These are phyloP conservation scores for Leucoma salicis DNA, from an alignment of 2,888 invertebrate genomes.

Conservation along the genomic window DNA sequence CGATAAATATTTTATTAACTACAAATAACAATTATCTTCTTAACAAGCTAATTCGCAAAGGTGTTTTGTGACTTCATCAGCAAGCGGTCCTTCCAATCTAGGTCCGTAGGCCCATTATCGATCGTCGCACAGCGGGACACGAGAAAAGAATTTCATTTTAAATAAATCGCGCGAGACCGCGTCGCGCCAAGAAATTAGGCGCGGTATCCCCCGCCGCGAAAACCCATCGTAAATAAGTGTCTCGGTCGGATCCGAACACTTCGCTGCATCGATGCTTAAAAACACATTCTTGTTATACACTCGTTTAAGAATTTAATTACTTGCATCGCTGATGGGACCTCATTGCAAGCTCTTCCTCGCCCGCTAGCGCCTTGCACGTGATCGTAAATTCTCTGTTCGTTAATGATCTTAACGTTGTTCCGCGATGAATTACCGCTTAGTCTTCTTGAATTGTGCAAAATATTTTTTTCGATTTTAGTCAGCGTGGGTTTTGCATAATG, in stretches of 20 bases:
- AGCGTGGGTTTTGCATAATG: slow-evolving; percentile 68
- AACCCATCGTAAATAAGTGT: slow-evolving; percentile 79
- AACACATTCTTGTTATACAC: slow-evolving; percentile 76
- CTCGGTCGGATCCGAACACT: slow-evolving; percentile 53
- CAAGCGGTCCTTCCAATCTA: slow-evolving; percentile 62
- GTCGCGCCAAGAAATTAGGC: slow-evolving; percentile 78
- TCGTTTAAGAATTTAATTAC: slow-evolving; percentile 80
- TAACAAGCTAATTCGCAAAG: slow-evolving; percentile 49
- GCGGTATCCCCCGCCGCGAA: slow-evolving; percentile 76
- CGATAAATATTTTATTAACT: neutral
- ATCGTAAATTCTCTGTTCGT: slow-evolving; percentile 76
- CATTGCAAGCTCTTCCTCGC: slow-evolving; percentile 28
- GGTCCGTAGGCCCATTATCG: slow-evolving; percentile 67
- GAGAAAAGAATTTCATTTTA: slow-evolving; percentile 75
- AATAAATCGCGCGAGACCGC: slow-evolving; percentile 79
- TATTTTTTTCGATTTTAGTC: slow-evolving; percentile 62
- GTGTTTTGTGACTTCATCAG: slow-evolving; percentile 72
- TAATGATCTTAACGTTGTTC: slow-evolving; percentile 70
- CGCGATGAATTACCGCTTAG: slow-evolving; percentile 72
- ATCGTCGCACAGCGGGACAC: slow-evolving; percentile 72
- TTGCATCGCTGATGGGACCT: slow-evolving; percentile 63
- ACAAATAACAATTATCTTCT: slow-evolving; percentile 44
- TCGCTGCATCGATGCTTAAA: slow-evolving; percentile 59
- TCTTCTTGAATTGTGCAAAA: slow-evolving; percentile 66
- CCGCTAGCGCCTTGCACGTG: slow-evolving; percentile 55